These are phyloP conservation scores for Tetranychus piercei DNA, from an alignment of 2,888 invertebrate genomes.

Conservation along the genomic window DNA sequence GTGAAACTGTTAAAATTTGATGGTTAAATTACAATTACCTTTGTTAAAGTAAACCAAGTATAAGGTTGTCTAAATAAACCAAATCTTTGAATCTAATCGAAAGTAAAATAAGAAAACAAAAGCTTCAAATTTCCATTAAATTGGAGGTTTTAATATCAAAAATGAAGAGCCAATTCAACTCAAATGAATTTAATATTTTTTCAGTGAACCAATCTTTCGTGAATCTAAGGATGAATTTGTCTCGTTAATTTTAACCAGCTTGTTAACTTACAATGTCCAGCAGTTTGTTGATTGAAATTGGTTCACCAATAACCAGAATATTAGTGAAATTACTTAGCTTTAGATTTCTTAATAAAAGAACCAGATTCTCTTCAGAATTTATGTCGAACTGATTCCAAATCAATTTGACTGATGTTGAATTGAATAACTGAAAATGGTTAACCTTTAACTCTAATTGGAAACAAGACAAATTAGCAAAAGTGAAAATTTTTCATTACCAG, in stretches of 20 bases:
- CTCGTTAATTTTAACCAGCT: no score
- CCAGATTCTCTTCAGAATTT: not conserved
- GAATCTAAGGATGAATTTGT: not conserved
- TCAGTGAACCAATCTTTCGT: not conserved
- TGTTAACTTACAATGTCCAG: not conserved
- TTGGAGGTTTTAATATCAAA: no score
- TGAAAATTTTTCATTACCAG: not conserved
- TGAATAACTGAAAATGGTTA: not conserved
- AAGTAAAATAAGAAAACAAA: not conserved
- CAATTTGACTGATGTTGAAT: not conserved
- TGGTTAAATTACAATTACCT: conserved; percentile 33
- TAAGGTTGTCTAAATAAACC: conserved; percentile 14
- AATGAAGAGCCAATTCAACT: not conserved
- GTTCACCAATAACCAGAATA: not conserved
- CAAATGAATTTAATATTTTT: not conserved
- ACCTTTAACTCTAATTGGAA: not conserved
- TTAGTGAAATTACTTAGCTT: not conserved
- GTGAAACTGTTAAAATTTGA: not conserved
- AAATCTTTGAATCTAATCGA: conserved; percentile 33
- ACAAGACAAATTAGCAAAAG: not conserved
- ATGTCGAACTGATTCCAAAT: not conserved
- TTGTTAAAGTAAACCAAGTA: conserved; percentile 41
- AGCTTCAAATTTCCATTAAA: no score
- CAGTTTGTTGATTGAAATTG: not conserved
- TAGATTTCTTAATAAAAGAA: not conserved